These are phyloP conservation scores for Helicolenus hilgendorfi DNA, from an alignment of 2,797 vertebrate species.

Conservation along the genomic window DNA sequence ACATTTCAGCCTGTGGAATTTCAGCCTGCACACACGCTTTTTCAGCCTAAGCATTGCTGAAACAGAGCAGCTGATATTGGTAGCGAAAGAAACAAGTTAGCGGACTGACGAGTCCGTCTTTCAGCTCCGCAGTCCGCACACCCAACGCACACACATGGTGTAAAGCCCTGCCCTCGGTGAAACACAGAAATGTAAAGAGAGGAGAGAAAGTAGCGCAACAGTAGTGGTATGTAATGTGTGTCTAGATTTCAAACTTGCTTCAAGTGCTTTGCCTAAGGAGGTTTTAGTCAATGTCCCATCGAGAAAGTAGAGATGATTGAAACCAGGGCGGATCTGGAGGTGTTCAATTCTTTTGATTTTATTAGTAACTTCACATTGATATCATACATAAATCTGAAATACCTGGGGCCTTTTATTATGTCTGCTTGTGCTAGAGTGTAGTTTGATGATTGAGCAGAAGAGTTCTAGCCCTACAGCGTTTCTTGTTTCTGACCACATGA, in stretches of 20 bases:
- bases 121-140: too few relatives aligned
- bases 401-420: not conserved
- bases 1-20: too few relatives aligned
- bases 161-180: too few relatives aligned
- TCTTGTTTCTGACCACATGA: not conserved
- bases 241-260: not conserved
- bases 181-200: too few relatives aligned
- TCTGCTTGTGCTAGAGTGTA: not conserved
- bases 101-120: too few relatives aligned
- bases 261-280: not conserved
- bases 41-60: too few relatives aligned
- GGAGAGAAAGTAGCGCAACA: not conserved
- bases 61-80: too few relatives aligned
- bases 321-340: constrained; percentile 28
- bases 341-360: not conserved
- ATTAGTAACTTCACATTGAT: not conserved
- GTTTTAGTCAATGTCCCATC: not conserved
- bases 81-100: too few relatives aligned
- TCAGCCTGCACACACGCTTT: too few relatives aligned
- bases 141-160: too few relatives aligned
- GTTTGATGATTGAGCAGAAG: not conserved
- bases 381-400: not conserved
- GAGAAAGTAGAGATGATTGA: constrained; percentile 51
- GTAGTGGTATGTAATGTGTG: not conserved
- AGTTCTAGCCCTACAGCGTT: not conserved